Conservation (phyloP, 2,113 vertebrate species). For the Pygoscelis adeliae region DNA sequence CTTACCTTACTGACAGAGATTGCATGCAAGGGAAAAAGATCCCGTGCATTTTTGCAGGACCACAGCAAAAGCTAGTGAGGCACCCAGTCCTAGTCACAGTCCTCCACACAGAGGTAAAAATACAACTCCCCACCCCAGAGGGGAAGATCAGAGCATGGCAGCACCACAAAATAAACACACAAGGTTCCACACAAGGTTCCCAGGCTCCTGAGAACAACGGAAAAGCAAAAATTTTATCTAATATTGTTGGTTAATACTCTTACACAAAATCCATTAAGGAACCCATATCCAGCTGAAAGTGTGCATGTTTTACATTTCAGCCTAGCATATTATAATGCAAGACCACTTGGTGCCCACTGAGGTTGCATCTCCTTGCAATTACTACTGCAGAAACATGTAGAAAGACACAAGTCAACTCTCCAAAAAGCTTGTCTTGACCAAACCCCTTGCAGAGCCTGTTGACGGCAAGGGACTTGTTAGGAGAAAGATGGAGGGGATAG, state of each 20-base stretch:
- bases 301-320: background rate
- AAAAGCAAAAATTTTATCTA: background rate
- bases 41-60: fast-evolving
- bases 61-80: background rate
- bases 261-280: background rate
- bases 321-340: background rate
- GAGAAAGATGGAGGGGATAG: background rate
- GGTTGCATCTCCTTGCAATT: background rate
- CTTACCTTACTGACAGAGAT: background rate
- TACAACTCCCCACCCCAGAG: background rate
- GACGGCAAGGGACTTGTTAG: background rate
- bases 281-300: background rate
- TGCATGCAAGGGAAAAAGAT: fast-evolving
- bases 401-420: background rate
- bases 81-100: background rate
- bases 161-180: background rate
- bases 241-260: background rate
- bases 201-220: background rate
- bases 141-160: background rate
- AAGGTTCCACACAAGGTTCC: background rate
- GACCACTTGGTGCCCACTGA: background rate
- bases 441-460: background rate
- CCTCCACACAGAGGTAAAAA: background rate
- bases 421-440: background rate
- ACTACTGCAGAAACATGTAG: background rate